Base-by-base conservation (phyloP, 2,797 vertebrate genomes). In the Platalea minor region DNA sequence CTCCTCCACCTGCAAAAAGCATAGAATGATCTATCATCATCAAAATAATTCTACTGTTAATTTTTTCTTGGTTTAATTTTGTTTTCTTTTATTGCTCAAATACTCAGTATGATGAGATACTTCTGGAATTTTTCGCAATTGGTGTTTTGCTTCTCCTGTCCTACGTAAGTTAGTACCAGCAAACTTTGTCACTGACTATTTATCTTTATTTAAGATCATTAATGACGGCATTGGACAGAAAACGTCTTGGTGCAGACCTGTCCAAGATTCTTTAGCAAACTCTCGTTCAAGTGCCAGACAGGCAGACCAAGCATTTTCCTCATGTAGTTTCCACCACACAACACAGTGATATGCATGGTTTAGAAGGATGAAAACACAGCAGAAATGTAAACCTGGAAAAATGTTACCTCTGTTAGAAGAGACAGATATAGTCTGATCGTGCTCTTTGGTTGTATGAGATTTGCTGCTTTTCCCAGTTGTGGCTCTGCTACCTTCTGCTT, bases 321-420 rank as follows among this genome's bases (percentile, higher is more conserved):
- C 8, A 12, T 20, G 43, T 39, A 35, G 31, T 25, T 93, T 70
- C 50, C 29, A 69, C 45, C 39, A 16, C 23, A 45, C 4, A 18
- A 19, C 6, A 10, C 5, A 35, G 51, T 17, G 54, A 41, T 41
- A 15, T 9, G 16, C 26, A 9, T 24, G 31, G 12, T 57, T 68
- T 51, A 31, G 56, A 57, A 61, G 53, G 53, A 23, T 25, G 45
- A 37, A 77, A 56, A 74, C 10, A 24, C 14, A 6, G 33, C 59
- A 89, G 48, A 35, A 79, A 54, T 25, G 15, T 26, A 72, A 88
- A 73, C 17, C 17, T 75, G 61, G 37, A 43, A n/a, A 28, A 68
- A 85, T 21, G 53, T 95, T 97, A 99, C 99, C 98, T 98, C 80
- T 97, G 28, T 98, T 98, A 63, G 95, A 95, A 93, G 94, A 98